Percentiles rank a stretch among this genome's conserved stretches.
Evolutionary conservation across 2,797 vertebrate genomes (phyloP).

Genomic region (Poecilia gillii): DNA sequence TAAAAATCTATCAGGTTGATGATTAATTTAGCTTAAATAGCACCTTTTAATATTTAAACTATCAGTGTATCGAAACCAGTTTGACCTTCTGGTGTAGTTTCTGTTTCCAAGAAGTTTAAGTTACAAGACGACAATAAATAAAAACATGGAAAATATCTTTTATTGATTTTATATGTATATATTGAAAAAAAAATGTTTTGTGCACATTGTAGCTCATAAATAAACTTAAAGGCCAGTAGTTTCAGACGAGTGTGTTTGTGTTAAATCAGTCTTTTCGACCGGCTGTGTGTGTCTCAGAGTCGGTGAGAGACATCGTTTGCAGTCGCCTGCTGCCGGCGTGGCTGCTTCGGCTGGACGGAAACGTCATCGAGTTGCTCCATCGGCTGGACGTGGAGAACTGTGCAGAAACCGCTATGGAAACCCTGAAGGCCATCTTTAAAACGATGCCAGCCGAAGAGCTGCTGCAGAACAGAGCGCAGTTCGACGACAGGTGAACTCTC

Average conservation of each 20-base stretch:
- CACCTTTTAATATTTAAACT: not conserved
- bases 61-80: too few relatives aligned
- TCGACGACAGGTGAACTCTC: slow-evolving; percentile 84
- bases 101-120: too few relatives aligned
- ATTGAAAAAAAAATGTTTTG: too few relatives aligned
- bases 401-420: slow-evolving; percentile 83
- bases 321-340: slow-evolving; percentile 88
- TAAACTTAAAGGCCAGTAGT: too few relatives aligned
- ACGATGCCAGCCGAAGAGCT: slow-evolving; percentile 77
- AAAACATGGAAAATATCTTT: too few relatives aligned
- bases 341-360: slow-evolving; percentile 85
- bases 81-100: too few relatives aligned
- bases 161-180: too few relatives aligned
- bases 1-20: not conserved
- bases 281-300: slow-evolving; percentile 71
- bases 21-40: not conserved
- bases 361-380: slow-evolving; percentile 90
- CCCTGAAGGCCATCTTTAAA: slow-evolving; percentile 85
- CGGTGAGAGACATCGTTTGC: slow-evolving; percentile 86
- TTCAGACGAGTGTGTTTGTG: not conserved
- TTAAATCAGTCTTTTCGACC: not conserved
- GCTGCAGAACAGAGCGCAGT: slow-evolving; percentile 73
- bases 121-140: too few relatives aligned
- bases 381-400: slow-evolving; percentile 94
- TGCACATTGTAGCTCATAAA: too few relatives aligned